Conservation (phyloP, 2,797 vertebrate species). For the Acipenser oxyrinchus region DNA sequence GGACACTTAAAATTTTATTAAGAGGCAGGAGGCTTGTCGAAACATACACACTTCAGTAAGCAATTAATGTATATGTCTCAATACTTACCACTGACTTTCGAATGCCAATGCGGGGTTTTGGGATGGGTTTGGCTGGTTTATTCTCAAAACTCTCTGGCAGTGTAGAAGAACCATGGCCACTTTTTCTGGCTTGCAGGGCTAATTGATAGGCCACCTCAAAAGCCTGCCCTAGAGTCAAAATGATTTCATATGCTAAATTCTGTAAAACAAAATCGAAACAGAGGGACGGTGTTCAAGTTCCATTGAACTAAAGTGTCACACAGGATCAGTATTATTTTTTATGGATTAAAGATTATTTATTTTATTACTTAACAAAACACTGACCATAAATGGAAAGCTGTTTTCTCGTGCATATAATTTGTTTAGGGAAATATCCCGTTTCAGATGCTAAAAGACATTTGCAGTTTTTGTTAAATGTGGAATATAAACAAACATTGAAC, state of each 20-base stretch:
- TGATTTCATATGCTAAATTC: slow-evolving; percentile 98
- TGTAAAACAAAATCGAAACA: slow-evolving; percentile 39
- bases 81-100: slow-evolving; percentile 89
- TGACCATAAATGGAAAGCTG: no score
- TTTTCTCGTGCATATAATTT: no score
- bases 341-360: no score
- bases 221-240: slow-evolving; percentile 93
- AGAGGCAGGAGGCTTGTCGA: no score
- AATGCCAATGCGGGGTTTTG: slow-evolving; percentile 95
- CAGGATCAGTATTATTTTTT: neutral
- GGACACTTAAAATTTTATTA: no score
- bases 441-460: no score
- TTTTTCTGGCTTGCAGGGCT: slow-evolving; percentile 92
- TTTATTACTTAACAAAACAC: no score
- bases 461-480: no score
- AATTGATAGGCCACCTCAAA: slow-evolving; percentile 98
- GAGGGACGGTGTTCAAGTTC: neutral
- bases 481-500: no score
- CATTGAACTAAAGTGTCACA: neutral
- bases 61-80: neutral
- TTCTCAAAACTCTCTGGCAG: slow-evolving; percentile 96
- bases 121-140: slow-evolving; percentile 93
- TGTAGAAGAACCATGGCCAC: slow-evolving; percentile 89
- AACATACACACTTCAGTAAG: no score
- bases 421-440: no score